Conservation (phyloP, 2,797 vertebrate species). For the Gambelia wislizenii region DNA sequence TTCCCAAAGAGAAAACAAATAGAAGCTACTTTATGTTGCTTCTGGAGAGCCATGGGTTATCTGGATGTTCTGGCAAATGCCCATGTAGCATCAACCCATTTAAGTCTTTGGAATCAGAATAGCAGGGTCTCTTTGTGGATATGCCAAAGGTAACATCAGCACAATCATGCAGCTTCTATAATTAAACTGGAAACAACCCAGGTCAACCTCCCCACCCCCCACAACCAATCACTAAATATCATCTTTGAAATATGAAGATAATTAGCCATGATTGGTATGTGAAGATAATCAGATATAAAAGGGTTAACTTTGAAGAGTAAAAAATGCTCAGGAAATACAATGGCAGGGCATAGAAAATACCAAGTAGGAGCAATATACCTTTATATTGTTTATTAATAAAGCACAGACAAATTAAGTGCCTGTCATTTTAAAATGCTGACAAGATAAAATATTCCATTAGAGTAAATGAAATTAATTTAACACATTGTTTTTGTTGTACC, state of each 20-base stretch:
- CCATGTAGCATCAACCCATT: not conserved
- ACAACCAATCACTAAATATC: not conserved
- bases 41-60: not conserved
- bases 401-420: not conserved
- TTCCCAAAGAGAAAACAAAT: not conserved
- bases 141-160: not conserved
- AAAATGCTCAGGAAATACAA: slow-evolving; percentile 4
- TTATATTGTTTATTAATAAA: not conserved
- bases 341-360: not conserved
- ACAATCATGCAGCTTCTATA: not conserved
- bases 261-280: not conserved
- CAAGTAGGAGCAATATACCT: not conserved
- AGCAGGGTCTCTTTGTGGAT: not conserved
- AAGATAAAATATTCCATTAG: not conserved
- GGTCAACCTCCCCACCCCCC: too few species aligned
- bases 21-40: not conserved
- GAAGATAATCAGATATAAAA: not conserved
- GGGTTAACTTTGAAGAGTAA: not conserved
- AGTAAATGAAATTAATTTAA: not conserved
- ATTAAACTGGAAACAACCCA: not conserved
- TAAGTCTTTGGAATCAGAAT: not conserved
- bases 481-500: not conserved
- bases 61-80: not conserved
- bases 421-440: not conserved
- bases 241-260: not conserved